Evolutionary conservation across 2,113 vertebrate genomes (phyloP).

Genomic region (Dromiciops gliroides): DNA sequence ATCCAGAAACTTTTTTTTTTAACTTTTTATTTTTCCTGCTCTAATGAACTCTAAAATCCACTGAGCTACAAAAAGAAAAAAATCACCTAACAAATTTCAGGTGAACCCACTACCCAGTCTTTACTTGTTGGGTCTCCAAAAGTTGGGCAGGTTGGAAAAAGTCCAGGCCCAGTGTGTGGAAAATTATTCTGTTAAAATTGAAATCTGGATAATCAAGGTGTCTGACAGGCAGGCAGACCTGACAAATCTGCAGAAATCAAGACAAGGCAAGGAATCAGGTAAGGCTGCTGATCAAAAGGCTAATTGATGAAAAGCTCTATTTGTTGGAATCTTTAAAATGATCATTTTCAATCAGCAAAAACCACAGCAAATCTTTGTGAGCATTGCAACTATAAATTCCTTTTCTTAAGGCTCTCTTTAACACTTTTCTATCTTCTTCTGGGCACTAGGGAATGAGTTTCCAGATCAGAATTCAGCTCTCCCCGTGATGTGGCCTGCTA

Average conservation of each 20-base stretch:
- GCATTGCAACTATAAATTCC: slow-evolving; percentile 40
- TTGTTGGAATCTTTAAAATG: slow-evolving; percentile 42
- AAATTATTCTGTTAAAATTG: slow-evolving; percentile 59
- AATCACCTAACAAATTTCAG: slow-evolving; percentile 46
- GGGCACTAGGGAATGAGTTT: neutral
- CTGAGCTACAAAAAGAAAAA: neutral
- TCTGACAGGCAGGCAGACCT: slow-evolving; percentile 23
- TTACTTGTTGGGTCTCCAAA: slow-evolving; percentile 3
- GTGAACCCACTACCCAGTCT: neutral
- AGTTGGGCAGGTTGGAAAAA: slow-evolving; percentile 4
- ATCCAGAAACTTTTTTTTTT: slow-evolving; percentile 8
- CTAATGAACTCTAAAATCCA: slow-evolving; percentile 1
- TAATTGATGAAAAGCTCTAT: slow-evolving; percentile 69
- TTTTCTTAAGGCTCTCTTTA: slow-evolving; percentile 24
- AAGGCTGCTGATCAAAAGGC: slow-evolving; percentile 75
- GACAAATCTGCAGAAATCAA: slow-evolving; percentile 71
- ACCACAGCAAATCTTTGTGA: neutral
- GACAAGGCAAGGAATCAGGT: slow-evolving; percentile 66
- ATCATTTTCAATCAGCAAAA: slow-evolving; percentile 25
- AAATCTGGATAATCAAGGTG: slow-evolving; percentile 25
- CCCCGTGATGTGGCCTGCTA: neutral
- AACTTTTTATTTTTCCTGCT: neutral
- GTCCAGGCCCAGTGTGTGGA: neutral
- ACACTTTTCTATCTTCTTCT: neutral
- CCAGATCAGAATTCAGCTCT: neutral